A percentile compares a stretch with the other conserved stretches of the same genome.
Conservation (phyloP, 2,888 invertebrate species). For the Mythimna impura region DNA sequence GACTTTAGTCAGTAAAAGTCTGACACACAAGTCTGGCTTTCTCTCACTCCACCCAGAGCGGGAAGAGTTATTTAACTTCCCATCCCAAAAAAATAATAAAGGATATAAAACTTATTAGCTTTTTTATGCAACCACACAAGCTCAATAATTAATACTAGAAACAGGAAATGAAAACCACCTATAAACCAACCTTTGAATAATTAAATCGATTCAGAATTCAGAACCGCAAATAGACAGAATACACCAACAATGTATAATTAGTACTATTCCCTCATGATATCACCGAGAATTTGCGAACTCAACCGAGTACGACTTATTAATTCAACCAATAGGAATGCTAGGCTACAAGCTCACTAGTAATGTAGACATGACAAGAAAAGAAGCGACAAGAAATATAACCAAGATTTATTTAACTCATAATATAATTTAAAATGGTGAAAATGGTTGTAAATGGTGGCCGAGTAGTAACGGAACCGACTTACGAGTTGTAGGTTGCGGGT, state of each 20-base stretch:
- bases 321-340: constrained; percentile 44
- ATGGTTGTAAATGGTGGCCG: too few species aligned
- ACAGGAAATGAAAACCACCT: constrained; percentile 14
- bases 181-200: constrained; percentile 24
- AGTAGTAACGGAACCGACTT: too few species aligned
- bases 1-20: too few species aligned
- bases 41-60: too few species aligned
- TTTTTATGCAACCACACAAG: constrained; percentile 6
- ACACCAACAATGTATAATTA: constrained; percentile 50
- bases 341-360: neutral
- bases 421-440: too few species aligned
- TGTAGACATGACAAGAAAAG: too few species aligned
- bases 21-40: too few species aligned
- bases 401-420: too few species aligned
- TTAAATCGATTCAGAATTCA: constrained; percentile 37
- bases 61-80: too few species aligned
- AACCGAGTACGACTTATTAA: constrained; percentile 49
- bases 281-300: constrained; percentile 44
- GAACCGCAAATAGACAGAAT: constrained; percentile 35
- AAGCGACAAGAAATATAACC: too few species aligned
- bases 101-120: neutral
- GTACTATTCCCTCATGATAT: constrained; percentile 52
- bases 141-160: neutral
- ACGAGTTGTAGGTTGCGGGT: too few species aligned
- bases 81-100: too few species aligned